A percentile compares a stretch with the other conserved stretches of the same genome.
phyloP scores from a whole-genome alignment of 2,888 invertebrate species.

The Plagiodera versicolora region DNA sequence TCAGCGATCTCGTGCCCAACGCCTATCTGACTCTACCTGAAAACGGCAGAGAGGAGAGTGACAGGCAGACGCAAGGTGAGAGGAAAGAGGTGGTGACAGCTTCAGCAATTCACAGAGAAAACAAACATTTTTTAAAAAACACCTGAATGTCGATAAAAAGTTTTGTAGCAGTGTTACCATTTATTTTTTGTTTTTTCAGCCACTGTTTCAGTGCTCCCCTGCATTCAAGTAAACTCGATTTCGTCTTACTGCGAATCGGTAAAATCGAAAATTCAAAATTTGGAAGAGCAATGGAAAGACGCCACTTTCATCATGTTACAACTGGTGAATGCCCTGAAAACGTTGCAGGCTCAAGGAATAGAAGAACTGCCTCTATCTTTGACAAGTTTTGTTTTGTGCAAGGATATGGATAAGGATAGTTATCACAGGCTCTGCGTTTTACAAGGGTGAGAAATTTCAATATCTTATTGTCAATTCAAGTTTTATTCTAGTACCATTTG shows the following conservation, averaged over 20 bases:
- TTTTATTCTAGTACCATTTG: background rate
- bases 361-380: conserved; percentile 75
- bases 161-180: no score
- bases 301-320: conserved; percentile 79
- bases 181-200: conserved; percentile 55
- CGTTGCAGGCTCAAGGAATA: conserved; percentile 78
- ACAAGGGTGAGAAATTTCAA: conserved; percentile 64
- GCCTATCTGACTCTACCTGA: conserved; percentile 60
- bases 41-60: conserved; percentile 56
- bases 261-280: conserved; percentile 57
- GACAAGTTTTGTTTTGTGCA: conserved; percentile 72
- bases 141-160: no score
- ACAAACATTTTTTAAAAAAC: no score
- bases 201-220: conserved; percentile 75
- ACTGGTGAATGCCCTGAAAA: conserved; percentile 78
- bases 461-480: background rate
- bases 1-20: conserved; percentile 75
- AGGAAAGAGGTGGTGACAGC: no score
- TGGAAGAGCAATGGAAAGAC: conserved; percentile 60
- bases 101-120: no score
- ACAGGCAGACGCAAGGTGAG: conserved; percentile 67
- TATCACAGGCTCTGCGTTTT: conserved; percentile 72
- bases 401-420: conserved; percentile 64
- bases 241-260: conserved; percentile 68
- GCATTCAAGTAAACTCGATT: conserved; percentile 74